Evolutionary conservation across 2,888 invertebrate species (phyloP).

Genomic region (Saturnia pavonia): DNA sequence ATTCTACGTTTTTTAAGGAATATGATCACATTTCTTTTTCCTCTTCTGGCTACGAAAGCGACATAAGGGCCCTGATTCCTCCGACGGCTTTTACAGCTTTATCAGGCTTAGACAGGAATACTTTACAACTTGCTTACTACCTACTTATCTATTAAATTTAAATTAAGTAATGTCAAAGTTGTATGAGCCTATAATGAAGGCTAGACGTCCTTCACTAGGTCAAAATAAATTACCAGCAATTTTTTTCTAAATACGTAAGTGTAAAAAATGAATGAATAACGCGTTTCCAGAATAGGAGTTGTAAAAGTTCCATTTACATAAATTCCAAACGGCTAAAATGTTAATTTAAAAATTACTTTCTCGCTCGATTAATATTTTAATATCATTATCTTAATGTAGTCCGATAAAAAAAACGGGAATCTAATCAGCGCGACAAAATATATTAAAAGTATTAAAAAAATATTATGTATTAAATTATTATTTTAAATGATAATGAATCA

Average conservation of each 20-base stretch:
- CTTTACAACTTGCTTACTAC: too few species aligned
- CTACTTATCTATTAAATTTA: not conserved
- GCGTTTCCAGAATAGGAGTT: not conserved
- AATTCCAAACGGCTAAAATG: not conserved
- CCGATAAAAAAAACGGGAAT: not conserved
- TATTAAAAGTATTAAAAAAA: not conserved
- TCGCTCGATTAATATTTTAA: not conserved
- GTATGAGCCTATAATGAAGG: not conserved
- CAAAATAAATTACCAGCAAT: not conserved
- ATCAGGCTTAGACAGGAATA: too few species aligned
- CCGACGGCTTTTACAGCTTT: too few species aligned
- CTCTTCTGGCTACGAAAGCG: too few species aligned
- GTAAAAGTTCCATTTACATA: not conserved
- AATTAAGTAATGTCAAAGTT: not conserved
- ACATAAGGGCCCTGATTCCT: too few species aligned
- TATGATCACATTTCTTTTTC: too few species aligned
- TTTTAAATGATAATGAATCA: not conserved
- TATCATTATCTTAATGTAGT: not conserved
- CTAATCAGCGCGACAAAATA: not conserved
- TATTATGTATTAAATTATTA: not conserved
- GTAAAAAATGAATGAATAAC: slow-evolving; percentile 21
- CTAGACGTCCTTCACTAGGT: not conserved
- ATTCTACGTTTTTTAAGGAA: too few species aligned
- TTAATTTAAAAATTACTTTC: not conserved
- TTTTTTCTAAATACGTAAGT: not conserved